These are phyloP conservation scores for Rhimphoctona megacephalus DNA, from an alignment of 2,888 invertebrate species.

Conservation along the genomic window DNA sequence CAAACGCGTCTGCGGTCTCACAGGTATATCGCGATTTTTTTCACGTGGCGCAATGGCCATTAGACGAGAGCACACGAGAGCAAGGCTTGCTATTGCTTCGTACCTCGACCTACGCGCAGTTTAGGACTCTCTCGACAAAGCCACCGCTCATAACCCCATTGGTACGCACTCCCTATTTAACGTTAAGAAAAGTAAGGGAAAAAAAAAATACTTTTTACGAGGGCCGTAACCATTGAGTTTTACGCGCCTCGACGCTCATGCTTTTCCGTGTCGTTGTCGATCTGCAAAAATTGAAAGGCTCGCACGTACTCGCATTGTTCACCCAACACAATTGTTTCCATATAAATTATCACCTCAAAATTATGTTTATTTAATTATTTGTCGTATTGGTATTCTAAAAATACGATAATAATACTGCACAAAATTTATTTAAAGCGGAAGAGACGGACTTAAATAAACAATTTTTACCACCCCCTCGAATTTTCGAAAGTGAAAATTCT, in stretches of 20 bases:
- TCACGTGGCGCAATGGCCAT: constrained; percentile 74
- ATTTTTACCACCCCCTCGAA: too few relatives aligned
- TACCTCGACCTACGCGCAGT: constrained; percentile 46
- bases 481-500: too few relatives aligned
- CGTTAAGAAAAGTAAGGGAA: constrained; percentile 2
- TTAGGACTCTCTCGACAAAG: neutral
- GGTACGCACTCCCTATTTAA: constrained; percentile 5
- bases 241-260: constrained; percentile 74
- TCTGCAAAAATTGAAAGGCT: constrained; percentile 39
- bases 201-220: constrained; percentile 15
- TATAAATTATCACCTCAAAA: too few relatives aligned
- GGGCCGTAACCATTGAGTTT: constrained; percentile 66
- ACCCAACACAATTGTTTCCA: constrained; percentile 27
- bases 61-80: constrained; percentile 67
- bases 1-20: constrained; percentile 73
- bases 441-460: too few relatives aligned
- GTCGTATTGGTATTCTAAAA: too few relatives aligned
- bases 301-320: constrained; percentile 9
- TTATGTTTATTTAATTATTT: too few relatives aligned
- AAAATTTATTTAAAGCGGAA: too few relatives aligned
- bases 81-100: constrained; percentile 53
- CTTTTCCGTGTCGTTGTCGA: constrained; percentile 64
- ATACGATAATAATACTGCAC: too few relatives aligned
- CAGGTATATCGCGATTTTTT: constrained; percentile 72
- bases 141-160: constrained; percentile 14